phyloP scores from a whole-genome alignment of 2,797 vertebrate species.

The Scolopax bukidnonensis region DNA sequence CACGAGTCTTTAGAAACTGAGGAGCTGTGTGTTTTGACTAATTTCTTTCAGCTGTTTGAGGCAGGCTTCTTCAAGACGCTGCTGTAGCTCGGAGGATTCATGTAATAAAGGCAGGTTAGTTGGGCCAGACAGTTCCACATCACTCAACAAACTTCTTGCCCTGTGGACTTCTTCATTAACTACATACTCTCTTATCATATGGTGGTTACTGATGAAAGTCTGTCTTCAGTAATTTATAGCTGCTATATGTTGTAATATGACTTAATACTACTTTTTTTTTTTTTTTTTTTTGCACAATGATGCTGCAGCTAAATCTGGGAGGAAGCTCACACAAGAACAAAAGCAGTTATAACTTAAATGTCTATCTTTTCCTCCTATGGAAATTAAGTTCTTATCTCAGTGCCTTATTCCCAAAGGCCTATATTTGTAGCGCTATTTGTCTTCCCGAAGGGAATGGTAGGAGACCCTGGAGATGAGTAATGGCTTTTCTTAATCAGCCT shows the following conservation, averaged over 20 bases:
- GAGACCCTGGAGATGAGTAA: slow-evolving; percentile 19
- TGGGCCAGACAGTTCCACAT: background rate
- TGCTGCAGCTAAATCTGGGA: background rate
- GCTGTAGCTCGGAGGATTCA: background rate
- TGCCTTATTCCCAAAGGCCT: background rate
- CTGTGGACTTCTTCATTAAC: background rate
- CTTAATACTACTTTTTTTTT: background rate
- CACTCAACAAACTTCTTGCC: background rate
- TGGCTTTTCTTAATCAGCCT: slow-evolving; percentile 33
- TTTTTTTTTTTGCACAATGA: background rate
- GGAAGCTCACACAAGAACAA: background rate
- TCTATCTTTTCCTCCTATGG: background rate
- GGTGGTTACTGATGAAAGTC: background rate
- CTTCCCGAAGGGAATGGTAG: background rate
- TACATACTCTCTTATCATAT: background rate
- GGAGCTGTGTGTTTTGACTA: background rate
- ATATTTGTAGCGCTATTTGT: background rate
- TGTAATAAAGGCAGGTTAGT: background rate
- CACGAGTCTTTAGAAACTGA: background rate
- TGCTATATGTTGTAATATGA: background rate
- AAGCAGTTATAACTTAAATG: background rate
- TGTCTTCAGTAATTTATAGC: background rate
- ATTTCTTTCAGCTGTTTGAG: background rate
- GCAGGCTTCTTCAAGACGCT: background rate
- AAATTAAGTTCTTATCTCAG: slow-evolving; percentile 26